phyloP scores from a whole-genome alignment of 2,113 vertebrate genomes.

The Chaenocephalus aceratus region DNA sequence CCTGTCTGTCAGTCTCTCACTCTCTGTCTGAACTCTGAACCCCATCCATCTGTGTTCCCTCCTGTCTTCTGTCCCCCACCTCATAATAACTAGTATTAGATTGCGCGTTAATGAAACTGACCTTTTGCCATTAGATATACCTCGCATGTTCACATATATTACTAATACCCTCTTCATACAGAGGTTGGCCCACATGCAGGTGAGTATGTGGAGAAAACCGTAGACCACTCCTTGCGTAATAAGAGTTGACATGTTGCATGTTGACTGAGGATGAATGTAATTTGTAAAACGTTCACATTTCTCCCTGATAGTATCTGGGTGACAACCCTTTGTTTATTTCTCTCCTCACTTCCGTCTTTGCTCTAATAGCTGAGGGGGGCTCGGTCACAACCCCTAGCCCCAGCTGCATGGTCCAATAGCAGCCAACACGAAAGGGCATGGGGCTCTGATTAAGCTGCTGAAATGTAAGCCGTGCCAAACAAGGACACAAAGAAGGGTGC shows the following conservation, averaged over 20 bases:
- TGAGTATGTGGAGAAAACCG: constrained; percentile 18
- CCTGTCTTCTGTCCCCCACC: neutral
- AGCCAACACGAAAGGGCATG: constrained; percentile 21
- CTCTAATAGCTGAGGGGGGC: neutral
- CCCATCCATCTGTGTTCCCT: constrained; percentile 2
- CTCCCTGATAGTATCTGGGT: constrained; percentile 25
- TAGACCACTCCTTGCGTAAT: neutral
- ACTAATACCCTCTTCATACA: neutral
- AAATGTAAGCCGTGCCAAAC: constrained; percentile 28
- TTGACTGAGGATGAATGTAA: constrained; percentile 23
- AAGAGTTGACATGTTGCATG: neutral
- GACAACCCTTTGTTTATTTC: neutral
- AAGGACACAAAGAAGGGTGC: constrained; percentile 31
- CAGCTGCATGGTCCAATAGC: constrained; percentile 48
- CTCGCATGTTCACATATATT: neutral
- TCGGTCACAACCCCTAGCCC: constrained; percentile 38
- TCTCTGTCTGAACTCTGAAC: constrained; percentile 29
- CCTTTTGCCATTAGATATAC: neutral
- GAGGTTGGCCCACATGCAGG: constrained; percentile 14
- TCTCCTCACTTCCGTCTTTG: constrained; percentile 40
- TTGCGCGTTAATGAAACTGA: neutral
- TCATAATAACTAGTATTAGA: neutral
- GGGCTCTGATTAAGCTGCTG: constrained; percentile 13
- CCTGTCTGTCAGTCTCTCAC: constrained; percentile 11
- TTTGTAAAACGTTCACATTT: constrained; percentile 23